These are phyloP conservation scores for Cygnus atratus DNA, from an alignment of 2,113 vertebrate species.

Conservation along the genomic window DNA sequence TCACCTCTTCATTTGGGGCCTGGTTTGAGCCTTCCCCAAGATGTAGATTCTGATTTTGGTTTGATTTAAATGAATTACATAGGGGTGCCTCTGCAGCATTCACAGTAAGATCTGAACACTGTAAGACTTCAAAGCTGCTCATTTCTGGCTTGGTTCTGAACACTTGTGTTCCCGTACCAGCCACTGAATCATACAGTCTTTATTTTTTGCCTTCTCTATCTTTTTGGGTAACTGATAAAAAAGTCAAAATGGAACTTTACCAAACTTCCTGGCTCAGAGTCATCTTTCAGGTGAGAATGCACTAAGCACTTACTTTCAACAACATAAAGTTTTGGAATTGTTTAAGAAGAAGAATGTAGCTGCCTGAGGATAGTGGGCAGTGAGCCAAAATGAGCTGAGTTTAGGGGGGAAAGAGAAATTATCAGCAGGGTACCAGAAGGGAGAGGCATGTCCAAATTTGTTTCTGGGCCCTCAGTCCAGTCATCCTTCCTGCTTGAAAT, in stretches of 20 bases:
- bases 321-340: neutral
- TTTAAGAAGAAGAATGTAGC: constrained; percentile 36
- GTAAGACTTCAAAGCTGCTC: neutral
- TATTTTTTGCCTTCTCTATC: neutral
- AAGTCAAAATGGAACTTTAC: constrained; percentile 1
- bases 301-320: neutral
- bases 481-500: neutral
- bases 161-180: neutral
- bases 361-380: constrained; percentile 4
- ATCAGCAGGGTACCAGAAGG: constrained; percentile 21
- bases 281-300: constrained; percentile 14
- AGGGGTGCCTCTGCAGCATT: neutral
- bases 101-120: neutral
- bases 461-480: constrained; percentile 19
- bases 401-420: constrained; percentile 52
- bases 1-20: neutral
- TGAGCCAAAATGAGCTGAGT: constrained; percentile 35
- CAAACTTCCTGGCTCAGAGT: constrained; percentile 19
- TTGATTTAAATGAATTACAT: neutral
- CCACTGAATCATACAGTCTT: neutral
- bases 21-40: neutral
- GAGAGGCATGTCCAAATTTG: constrained; percentile 16
- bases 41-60: neutral
- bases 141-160: neutral
- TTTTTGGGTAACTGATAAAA: constrained; percentile 29